Percentiles rank a stretch among this genome's conserved stretches.
Conservation (phyloP, 1,140 invertebrate species). For the Plectus sambesii region DNA sequence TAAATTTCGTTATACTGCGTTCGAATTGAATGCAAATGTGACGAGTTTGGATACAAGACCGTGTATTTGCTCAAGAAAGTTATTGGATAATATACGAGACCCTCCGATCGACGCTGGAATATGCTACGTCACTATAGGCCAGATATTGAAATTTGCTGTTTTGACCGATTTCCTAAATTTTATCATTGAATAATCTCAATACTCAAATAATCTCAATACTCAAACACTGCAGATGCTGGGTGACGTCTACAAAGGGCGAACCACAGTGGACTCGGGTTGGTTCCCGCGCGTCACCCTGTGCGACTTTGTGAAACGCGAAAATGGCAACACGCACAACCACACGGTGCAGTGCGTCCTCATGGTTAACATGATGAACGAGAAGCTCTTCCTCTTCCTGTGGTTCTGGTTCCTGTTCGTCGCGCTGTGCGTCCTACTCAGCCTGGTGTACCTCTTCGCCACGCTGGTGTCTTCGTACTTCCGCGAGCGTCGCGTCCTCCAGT, state of each 20-base stretch:
- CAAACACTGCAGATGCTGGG: neutral
- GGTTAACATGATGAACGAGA: conserved; percentile 39
- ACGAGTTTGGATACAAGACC: no score
- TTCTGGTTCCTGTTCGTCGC: conserved; percentile 27
- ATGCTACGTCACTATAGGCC: neutral
- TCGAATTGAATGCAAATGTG: no score
- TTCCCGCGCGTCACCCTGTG: conserved; percentile 38
- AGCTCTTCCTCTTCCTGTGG: conserved; percentile 32
- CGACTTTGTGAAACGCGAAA: conserved; percentile 31
- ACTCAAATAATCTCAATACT: neutral
- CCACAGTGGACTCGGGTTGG: conserved; percentile 29
- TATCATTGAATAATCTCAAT: neutral
- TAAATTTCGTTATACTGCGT: no score
- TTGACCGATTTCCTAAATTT: conserved; percentile 8
- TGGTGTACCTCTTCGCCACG: no score
- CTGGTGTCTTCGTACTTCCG: no score
- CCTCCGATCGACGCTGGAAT: neutral
- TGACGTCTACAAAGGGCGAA: no score
- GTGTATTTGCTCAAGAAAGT: no score
- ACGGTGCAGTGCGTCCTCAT: conserved; percentile 36
- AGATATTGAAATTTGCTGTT: neutral
- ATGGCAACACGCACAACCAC: conserved; percentile 15
- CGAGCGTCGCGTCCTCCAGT: no score
- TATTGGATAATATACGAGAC: no score
- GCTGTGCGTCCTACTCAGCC: no score